Base-by-base conservation (phyloP, 2,113 vertebrate genomes). In the Ia io region DNA sequence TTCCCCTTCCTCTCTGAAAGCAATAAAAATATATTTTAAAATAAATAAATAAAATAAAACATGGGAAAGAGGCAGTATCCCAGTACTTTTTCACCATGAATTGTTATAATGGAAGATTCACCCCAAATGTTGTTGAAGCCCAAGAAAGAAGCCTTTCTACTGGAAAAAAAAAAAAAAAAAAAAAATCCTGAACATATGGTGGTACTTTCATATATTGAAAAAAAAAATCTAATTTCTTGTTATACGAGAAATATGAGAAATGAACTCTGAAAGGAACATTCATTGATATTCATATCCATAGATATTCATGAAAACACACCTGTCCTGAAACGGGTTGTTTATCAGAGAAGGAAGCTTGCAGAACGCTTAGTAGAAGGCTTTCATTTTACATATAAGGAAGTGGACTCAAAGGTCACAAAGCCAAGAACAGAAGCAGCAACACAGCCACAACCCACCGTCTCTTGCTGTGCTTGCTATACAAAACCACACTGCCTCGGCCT, bases 321-420 rank as follows among this genome's bases (percentile, higher is more conserved):
- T 51, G 67, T 84, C 20, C 77, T 53, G 47, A 94, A 78, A 63
- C 40, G n/a, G 40, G 56, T 63, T 80, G 69, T 70, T 80, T 23
- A 12, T 40, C 80, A 67, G 32, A 65, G 49, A 76, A 91, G 89
- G 56, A 76, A 80, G 89, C 44, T 70, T 49, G 37, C 22, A 20
- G 9, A 67, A 69, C 0, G 6, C 91, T 89, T 3, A 79, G 63
- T 51, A 30, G 51, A 51, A 87, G 67, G 86, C 88, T 95, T 96
- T 90, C 80, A 84, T 92, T 95, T 90, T 88, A 65, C 90, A 88
- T 49, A 91, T 70, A 88, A 93, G 96, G 95, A 95, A 88, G n/a
- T 32, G 18, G 63, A 92, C 49, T 74, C 93, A 89, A 69, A 88
- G 92, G 87, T 93, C 95, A 79, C 86, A 65, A 49, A 74, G 71